Base-by-base conservation (phyloP, 2,113 vertebrate genomes). In the Circaetus cinerascens region DNA sequence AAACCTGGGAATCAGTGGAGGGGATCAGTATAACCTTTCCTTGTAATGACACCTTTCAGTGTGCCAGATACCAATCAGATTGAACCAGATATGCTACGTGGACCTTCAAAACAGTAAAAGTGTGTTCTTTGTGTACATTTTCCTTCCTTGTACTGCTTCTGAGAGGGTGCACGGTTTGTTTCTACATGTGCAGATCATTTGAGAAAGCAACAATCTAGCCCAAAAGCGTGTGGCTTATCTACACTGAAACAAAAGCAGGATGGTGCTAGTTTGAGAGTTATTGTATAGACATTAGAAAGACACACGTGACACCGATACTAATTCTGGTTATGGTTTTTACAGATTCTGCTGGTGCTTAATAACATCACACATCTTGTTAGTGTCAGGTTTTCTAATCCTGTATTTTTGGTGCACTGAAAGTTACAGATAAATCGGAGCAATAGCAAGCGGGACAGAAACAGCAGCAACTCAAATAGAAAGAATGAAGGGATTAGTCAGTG, bases 401-500 rank as follows among this genome's bases (percentile, higher is more conserved):
- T 80, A 1, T 13, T 85, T 79, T 66, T 82, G 34, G 55, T 71
- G 30, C 75, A 15, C 59, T 96, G 89, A 88, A 85, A 75, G 53
- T 69, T 82, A 40, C 69, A 90, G 94, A 91, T 94, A 94, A 97
- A 93, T 84, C 38, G 5, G 50, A 86, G 89, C 17, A 41, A 67
- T 11, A 72, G 94, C 26, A 48, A 95, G 75, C 0, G 6, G 85
- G 48, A 84, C 69, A 66, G 90, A 45, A 91, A 40, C 12, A 46
- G 67, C 64, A 76, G 75, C 73, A 73, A 60, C 15, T 71, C 40
- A 30, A 87, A 86, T 50, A 85, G 69, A 66, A 79, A 84, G 79
- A 93, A 81, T 4, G 81, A 74, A 90, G 60, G 66, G 93, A 91
- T 96, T 95, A 93, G 90, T 83, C 64, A 74, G 50, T 60, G 48